Evolutionary conservation across 2,113 vertebrate genomes (phyloP), one percentile per base, ranked within the genome.

Genomic region (Hiodon tergisus): DNA sequence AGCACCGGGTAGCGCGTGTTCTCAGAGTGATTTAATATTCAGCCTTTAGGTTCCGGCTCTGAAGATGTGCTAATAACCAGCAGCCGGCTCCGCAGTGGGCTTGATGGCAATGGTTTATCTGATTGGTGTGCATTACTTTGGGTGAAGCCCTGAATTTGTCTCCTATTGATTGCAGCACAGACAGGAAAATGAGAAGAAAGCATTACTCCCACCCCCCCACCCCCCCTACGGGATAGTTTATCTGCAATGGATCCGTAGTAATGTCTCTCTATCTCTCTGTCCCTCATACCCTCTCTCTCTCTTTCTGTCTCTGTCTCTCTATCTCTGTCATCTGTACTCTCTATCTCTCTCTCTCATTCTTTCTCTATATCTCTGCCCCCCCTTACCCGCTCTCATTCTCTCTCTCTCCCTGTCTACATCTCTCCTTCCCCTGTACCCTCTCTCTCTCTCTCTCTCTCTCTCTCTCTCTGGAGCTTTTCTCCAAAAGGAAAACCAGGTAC

Each of bases 181-280:
- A 75, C 53, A 16, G 8, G 10, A 57, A 75, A 67, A 67, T 53
- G 51, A 67, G 17, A 14, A 58, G 46, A 9, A 68, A 55, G 7
- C 31, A 31, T 31, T 31, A 31, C 31, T 31, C 31, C 31, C 31
- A 31, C 31, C 31, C 31, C 31, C 31, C 31, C 31, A 17, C 10
- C 55, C 6, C 59, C 17, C 72, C 61, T 46, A 4, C 72, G 66
- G 51, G 62, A n/a, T 52, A 57, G 72, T 52, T 66, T 74, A 74
- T 31, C 62, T 8, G 16, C 5, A 14, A 50, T 53, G 16, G 58
- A 55, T 7, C 5, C 65, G 13, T 59, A 4, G 61, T 16, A 4
- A 63, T 16, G 4, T 7, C n/a, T 69, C 51, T 53, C 63, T 47
- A 4, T 65, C 9, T 65, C 16, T 2, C 63, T 65, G 3, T 65